Evolutionary conservation across 2,797 vertebrate species (phyloP).

Genomic region (Eleutherodactylus coqui): DNA sequence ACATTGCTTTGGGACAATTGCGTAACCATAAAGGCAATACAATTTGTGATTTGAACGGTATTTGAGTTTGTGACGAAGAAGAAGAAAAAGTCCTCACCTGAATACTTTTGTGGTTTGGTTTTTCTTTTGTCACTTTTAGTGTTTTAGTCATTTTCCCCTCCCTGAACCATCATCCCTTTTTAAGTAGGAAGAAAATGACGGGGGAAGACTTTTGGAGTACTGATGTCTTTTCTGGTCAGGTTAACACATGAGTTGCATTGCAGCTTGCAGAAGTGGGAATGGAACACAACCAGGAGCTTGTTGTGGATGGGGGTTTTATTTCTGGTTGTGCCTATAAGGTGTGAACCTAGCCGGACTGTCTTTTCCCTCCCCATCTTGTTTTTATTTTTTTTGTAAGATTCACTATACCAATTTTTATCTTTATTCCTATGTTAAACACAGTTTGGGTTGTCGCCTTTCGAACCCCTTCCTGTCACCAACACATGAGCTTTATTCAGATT

Average conservation of each 20-base stretch:
- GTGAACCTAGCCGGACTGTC: not conserved
- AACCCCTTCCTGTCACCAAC: too few species aligned
- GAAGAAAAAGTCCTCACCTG: slow-evolving; percentile 54
- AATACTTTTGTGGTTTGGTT: not conserved
- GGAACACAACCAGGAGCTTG: not conserved
- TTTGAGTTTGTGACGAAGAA: slow-evolving; percentile 67
- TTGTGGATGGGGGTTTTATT: too few species aligned
- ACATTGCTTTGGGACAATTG: slow-evolving; percentile 65
- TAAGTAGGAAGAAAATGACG: not conserved
- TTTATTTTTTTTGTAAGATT: not conserved
- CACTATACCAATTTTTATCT: not conserved
- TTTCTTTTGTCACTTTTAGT: slow-evolving; percentile 64
- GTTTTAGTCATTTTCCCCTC: not conserved
- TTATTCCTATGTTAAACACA: not conserved
- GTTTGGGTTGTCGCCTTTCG: not conserved
- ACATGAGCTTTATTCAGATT: not conserved
- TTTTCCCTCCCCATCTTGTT: not conserved
- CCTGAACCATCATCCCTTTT: too few species aligned
- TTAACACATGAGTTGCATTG: too few species aligned
- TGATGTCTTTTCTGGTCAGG: not conserved
- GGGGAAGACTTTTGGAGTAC: not conserved
- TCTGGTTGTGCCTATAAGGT: not conserved
- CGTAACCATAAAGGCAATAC: slow-evolving; percentile 67
- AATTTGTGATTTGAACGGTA: slow-evolving; percentile 45
- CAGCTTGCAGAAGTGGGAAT: not conserved